Conservation (phyloP, 2,888 invertebrate genomes). For the Mimas tiliae region DNA sequence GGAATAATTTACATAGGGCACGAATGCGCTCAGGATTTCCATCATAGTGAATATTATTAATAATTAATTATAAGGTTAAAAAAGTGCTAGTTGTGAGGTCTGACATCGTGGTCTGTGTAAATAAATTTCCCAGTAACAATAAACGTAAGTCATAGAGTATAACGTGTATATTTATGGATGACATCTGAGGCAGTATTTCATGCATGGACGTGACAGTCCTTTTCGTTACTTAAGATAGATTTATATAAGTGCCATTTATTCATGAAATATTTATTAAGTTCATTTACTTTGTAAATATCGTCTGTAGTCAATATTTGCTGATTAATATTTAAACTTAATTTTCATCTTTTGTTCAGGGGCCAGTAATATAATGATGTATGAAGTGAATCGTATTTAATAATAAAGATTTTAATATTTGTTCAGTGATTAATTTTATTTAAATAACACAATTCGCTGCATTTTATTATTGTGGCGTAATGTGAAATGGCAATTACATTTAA, state of each 20-base stretch:
- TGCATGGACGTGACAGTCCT: constrained; percentile 56
- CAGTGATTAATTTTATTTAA: neutral
- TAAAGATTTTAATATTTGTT: neutral
- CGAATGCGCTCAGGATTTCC: neutral
- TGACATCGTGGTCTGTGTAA: neutral
- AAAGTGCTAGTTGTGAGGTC: neutral
- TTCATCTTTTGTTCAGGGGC: constrained; percentile 7
- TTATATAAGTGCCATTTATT: constrained; percentile 63
- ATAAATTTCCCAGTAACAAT: constrained; percentile 9
- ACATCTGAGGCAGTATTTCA: constrained; percentile 84
- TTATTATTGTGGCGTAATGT: neutral
- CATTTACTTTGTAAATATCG: constrained; percentile 35
- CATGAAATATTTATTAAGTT: constrained; percentile 23
- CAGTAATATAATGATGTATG: neutral
- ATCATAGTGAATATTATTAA: no score
- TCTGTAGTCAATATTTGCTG: constrained; percentile 12
- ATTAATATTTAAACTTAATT: constrained; percentile 6
- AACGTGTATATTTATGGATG: constrained; percentile 47
- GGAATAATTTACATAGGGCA: constrained; percentile 2
- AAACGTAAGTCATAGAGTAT: constrained; percentile 24
- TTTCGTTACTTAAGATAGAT: constrained; percentile 42
- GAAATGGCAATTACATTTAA: neutral
- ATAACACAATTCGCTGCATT: neutral
- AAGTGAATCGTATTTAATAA: neutral
- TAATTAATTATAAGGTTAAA: neutral